phyloP scores from a whole-genome alignment of 1,140 invertebrate species.

The Heterodera schachtii region DNA sequence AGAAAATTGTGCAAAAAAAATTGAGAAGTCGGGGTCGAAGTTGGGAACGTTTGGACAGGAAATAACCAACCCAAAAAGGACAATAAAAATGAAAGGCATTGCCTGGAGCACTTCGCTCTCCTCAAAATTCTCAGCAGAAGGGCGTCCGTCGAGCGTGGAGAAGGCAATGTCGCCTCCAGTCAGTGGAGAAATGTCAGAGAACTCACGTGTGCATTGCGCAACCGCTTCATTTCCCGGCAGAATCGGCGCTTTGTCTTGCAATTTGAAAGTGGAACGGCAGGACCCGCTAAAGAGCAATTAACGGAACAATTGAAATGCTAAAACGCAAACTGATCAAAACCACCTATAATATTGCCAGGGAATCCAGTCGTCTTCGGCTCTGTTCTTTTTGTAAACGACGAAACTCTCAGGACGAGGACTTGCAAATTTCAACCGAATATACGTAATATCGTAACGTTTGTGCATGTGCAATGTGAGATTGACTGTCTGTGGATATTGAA shows the following conservation, averaged over 20 bases:
- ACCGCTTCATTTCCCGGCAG: conserved; percentile 76
- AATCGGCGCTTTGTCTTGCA: conserved; percentile 73
- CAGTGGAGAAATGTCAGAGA: conserved; percentile 93
- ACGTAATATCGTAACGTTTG: conserved; percentile 97
- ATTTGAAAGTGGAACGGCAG: conserved; percentile 83
- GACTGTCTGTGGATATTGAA: conserved; percentile 85
- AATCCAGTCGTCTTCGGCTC: conserved; percentile 79
- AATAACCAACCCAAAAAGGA: no score
- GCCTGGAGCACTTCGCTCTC: conserved; percentile 80
- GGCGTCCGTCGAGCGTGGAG: conserved; percentile 89
- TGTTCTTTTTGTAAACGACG: conserved; percentile 84
- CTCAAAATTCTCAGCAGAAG: conserved; percentile 87
- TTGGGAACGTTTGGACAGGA: no score
- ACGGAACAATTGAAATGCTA: no score
- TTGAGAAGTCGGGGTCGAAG: no score
- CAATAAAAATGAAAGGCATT: conserved; percentile 68
- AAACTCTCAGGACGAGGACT: conserved; percentile 95
- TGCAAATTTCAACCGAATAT: conserved; percentile 80
- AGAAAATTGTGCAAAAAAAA: no score
- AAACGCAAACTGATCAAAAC: conserved; percentile 2
- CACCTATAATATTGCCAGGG: conserved; percentile 92
- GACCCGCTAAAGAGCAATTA: conserved; percentile 72
- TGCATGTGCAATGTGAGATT: conserved; percentile 87
- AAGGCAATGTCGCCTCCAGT: conserved; percentile 93
- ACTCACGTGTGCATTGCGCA: conserved; percentile 91